Evolutionary conservation across 2,797 vertebrate genomes (phyloP), one percentile per base, ranked within the genome.

Genomic region (Decapterus maruadsi): DNA sequence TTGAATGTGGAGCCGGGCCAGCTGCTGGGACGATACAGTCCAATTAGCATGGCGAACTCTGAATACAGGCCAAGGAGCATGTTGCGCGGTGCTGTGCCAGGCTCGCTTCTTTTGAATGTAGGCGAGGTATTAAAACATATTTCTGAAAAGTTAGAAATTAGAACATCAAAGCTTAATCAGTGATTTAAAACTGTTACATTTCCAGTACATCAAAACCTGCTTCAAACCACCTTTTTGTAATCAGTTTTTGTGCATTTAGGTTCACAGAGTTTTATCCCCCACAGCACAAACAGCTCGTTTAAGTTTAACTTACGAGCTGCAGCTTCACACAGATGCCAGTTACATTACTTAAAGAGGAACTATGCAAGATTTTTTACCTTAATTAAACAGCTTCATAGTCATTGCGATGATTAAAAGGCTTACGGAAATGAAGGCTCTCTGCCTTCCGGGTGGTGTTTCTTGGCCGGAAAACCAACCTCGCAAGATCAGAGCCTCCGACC

Each of bases 11-110:
- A 56, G 68, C 42, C 51, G 51, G 77, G 67, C 62, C 59, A 46
- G 42, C 46, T 62, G 53, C 26, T 16, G 22, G n/a, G 19, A 22
- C 46, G 73, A 38, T 55, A 12, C 59, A 34, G 69, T 48, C 22
- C 46, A 72, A 51, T 72, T 53, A 72, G 45, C 64, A 31, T 42
- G 38, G 42, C 38, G 22, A 42, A 72, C 57, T 34, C 70, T 61
- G n/a, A 48, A 54, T 31, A 45, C 43, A 29, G 46, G 61, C 31
- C 26, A 20, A 34, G n/a, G n/a, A 42, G 26, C 26, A 9, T 34
- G 29, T 59, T 34, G n/a, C 36, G 13, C 26, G n/a, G 26, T 34
- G 17, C 48, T 61, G 26, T 31, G 54, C 20, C 56, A 20, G 36
- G 17, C 16, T 50, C 1, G 11, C 67, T 40, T 56, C 34, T 1